phyloP scores from a whole-genome alignment of 2,113 vertebrate species.

The Perognathus longimembris region DNA sequence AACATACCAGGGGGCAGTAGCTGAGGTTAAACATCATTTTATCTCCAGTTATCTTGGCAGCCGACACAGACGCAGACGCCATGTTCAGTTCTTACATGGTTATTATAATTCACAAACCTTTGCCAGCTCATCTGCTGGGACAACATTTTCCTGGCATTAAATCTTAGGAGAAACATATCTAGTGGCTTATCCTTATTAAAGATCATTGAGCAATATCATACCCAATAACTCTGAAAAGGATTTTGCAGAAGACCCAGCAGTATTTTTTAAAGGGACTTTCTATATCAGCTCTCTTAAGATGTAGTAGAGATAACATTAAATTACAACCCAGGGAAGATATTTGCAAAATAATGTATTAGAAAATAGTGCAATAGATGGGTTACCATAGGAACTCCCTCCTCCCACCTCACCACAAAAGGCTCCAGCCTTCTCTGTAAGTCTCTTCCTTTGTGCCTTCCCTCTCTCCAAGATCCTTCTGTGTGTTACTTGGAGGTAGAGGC shows the following conservation, averaged over 20 bases:
- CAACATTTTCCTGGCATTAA: not conserved
- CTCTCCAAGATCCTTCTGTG: not conserved
- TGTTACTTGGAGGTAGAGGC: not conserved
- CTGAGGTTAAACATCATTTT: conserved; percentile 30
- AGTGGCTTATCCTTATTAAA: conserved; percentile 26
- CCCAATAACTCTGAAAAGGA: conserved; percentile 13
- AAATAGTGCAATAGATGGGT: not conserved
- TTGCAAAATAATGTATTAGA: conserved; percentile 36
- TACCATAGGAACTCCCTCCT: not conserved
- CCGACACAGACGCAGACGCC: conserved; percentile 3
- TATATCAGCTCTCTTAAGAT: not conserved
- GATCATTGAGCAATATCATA: not conserved
- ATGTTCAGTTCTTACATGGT: not conserved
- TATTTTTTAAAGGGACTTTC: not conserved
- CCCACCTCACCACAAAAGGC: not conserved
- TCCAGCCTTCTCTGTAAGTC: not conserved
- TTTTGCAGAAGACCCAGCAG: conserved; percentile 12
- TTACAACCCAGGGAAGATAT: not conserved
- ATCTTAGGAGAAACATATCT: not conserved
- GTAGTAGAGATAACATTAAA: not conserved
- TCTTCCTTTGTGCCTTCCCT: not conserved
- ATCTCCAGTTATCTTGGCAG: not conserved
- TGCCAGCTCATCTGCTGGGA: not conserved
- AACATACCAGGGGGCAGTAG: not conserved
- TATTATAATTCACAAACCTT: conserved; percentile 2